Percentiles rank a stretch among this genome's conserved stretches.
phyloP scores from a whole-genome alignment of 2,888 invertebrate species.

The Invenusta paracnida region DNA sequence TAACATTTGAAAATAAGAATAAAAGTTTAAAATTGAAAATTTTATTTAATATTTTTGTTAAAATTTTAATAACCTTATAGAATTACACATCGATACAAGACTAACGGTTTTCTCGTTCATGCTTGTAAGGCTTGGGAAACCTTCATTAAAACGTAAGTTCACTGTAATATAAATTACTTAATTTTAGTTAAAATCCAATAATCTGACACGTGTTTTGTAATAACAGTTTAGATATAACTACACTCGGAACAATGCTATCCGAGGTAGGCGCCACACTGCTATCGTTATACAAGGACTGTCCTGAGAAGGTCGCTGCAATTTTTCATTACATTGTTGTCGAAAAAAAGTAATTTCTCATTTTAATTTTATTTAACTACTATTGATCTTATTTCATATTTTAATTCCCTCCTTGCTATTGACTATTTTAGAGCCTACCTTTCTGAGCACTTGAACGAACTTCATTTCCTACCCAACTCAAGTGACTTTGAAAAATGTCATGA shows the following conservation, averaged over 20 bases:
- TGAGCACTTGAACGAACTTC: slow-evolving; percentile 9
- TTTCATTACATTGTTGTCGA: background rate
- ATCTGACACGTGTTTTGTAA: too few relatives aligned
- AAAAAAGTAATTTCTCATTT: background rate
- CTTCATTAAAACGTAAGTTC: background rate
- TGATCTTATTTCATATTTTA: slow-evolving; percentile 2
- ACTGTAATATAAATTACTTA: too few relatives aligned
- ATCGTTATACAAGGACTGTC: background rate
- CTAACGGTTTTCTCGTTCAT: background rate
- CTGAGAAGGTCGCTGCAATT: background rate
- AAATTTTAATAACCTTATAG: too few relatives aligned
- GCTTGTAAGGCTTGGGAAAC: background rate
- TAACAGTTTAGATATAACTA: background rate
- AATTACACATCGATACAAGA: background rate
- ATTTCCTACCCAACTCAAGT: slow-evolving; percentile 7
- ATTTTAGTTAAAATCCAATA: too few relatives aligned
- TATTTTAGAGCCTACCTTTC: slow-evolving; percentile 13
- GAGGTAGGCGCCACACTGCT: background rate
- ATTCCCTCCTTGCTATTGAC: too few relatives aligned
- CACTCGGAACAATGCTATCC: slow-evolving; percentile 10
- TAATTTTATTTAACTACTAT: background rate
- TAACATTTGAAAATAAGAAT: too few relatives aligned
- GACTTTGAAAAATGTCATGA: slow-evolving; percentile 25
- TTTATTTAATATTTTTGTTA: too few relatives aligned
- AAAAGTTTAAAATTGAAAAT: too few relatives aligned